phyloP scores from a whole-genome alignment of 2,888 invertebrate species.

The Chymomyza amoena region DNA sequence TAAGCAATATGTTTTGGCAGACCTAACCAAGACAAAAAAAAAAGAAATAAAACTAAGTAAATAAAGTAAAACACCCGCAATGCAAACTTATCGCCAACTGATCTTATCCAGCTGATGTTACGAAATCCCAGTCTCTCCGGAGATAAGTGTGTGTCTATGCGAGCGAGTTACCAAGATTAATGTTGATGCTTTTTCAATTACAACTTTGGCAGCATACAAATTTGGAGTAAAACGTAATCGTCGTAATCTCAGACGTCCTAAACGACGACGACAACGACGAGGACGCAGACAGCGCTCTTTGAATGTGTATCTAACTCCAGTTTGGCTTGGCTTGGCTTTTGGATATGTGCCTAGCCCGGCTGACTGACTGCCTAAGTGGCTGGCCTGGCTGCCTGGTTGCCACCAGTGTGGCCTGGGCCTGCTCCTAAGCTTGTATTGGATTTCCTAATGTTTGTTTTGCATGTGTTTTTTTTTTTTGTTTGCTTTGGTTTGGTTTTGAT shows the following conservation, averaged over 20 bases:
- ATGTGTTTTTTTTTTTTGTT: constrained; percentile 47
- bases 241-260: constrained; percentile 72
- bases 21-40: constrained; percentile 3
- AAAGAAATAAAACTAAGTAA: background rate
- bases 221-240: constrained; percentile 75
- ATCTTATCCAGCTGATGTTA: constrained; percentile 27
- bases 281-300: background rate
- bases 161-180: constrained; percentile 75
- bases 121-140: constrained; percentile 45
- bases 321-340: constrained; percentile 11
- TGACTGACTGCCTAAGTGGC: constrained; percentile 71
- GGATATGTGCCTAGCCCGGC: constrained; percentile 23
- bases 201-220: constrained; percentile 75
- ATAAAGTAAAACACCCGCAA: constrained; percentile 7
- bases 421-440: constrained; percentile 63
- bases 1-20: constrained; percentile 61
- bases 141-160: constrained; percentile 30
- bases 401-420: constrained; percentile 26
- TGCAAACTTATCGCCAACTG: constrained; percentile 49
- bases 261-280: constrained; percentile 53
- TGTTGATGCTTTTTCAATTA: constrained; percentile 78
- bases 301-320: background rate
- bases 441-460: constrained; percentile 75
- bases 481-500: constrained; percentile 11
- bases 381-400: constrained; percentile 30